Evolutionary conservation across 2,888 invertebrate species (phyloP).

Genomic region (Altica lythri): DNA sequence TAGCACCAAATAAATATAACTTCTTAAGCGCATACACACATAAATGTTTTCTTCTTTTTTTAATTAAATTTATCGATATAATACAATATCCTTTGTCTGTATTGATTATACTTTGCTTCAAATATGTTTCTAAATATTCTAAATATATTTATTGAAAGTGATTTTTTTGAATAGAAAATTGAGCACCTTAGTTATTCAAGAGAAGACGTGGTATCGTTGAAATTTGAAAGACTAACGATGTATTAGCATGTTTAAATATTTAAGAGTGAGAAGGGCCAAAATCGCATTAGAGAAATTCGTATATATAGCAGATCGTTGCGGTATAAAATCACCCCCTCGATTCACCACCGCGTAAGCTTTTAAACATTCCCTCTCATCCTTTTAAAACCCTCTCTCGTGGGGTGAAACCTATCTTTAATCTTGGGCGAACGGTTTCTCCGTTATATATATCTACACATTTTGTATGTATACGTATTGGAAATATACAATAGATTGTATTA

Average conservation of each 20-base stretch:
- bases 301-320: slow-evolving; percentile 31
- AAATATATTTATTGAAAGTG: no score
- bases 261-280: slow-evolving; percentile 31
- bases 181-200: no score
- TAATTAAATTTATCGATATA: no score
- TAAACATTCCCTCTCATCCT: slow-evolving; percentile 36
- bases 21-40: no score
- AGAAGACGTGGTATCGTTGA: no score
- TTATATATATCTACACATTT: slow-evolving; percentile 26
- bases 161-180: no score
- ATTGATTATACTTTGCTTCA: no score
- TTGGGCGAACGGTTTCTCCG: slow-evolving; percentile 30
- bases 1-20: no score
- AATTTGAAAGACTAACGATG: slow-evolving; percentile 13
- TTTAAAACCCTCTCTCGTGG: slow-evolving; percentile 36
- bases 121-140: no score
- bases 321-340: slow-evolving; percentile 32
- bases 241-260: slow-evolving; percentile 34
- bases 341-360: slow-evolving; percentile 31
- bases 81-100: no score
- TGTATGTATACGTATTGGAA: slow-evolving; percentile 5
- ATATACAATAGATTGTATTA: no score
- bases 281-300: slow-evolving; percentile 35
- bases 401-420: slow-evolving; percentile 44
- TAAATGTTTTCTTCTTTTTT: no score